These are phyloP conservation scores for Epirrhoe alternata DNA, from an alignment of 2,888 invertebrate species.

Conservation along the genomic window DNA sequence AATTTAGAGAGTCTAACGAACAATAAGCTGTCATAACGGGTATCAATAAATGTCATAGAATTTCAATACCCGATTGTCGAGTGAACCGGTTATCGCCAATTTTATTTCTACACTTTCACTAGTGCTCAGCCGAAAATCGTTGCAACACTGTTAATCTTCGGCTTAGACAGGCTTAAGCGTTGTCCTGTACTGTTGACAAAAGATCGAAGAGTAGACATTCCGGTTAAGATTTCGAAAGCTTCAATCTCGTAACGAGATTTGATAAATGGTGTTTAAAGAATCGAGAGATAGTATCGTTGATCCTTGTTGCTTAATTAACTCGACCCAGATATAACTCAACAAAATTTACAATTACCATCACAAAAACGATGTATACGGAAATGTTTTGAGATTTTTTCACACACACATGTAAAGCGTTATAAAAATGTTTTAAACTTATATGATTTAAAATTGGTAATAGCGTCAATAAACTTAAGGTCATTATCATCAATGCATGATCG, in stretches of 20 bases:
- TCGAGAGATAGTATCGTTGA: conserved; percentile 22
- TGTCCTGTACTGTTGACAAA: conserved; percentile 23
- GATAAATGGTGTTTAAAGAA: conserved; percentile 31
- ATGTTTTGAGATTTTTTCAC: too few relatives aligned
- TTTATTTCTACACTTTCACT: conserved; percentile 39
- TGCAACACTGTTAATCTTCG: conserved; percentile 10
- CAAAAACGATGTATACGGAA: too few relatives aligned
- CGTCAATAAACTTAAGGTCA: conserved; percentile 56
- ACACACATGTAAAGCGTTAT: too few relatives aligned
- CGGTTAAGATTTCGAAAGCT: conserved; percentile 44
- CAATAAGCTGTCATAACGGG: conserved; percentile 42
- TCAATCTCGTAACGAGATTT: conserved; percentile 33
- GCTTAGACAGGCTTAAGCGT: conserved; percentile 16
- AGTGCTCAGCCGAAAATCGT: conserved; percentile 22
- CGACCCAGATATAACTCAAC: too few relatives aligned
- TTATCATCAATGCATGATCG: conserved; percentile 44
- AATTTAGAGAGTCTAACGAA: conserved; percentile 44
- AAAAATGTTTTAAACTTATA: neutral
- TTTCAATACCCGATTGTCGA: conserved; percentile 21
- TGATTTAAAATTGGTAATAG: conserved; percentile 36
- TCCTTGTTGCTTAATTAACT: conserved; percentile 24
- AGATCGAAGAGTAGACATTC: conserved; percentile 37
- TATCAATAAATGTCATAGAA: conserved; percentile 37
- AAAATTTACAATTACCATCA: neutral
- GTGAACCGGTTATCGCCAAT: conserved; percentile 31